Evolutionary conservation across 2,888 invertebrate genomes (phyloP).

Genomic region (Xestia ashworthii): DNA sequence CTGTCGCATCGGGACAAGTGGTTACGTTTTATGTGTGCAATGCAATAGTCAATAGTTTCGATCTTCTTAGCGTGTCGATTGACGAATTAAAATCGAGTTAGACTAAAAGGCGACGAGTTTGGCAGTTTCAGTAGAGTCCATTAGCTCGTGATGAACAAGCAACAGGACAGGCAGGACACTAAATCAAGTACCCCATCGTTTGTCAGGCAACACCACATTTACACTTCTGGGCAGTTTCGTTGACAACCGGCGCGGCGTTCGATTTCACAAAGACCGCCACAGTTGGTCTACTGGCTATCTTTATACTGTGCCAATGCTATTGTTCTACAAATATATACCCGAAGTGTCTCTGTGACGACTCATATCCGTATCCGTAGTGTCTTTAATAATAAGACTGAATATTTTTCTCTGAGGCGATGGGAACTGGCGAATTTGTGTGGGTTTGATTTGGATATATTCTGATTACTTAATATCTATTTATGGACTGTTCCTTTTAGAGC

Average conservation of each 20-base stretch:
- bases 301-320: slow-evolving; percentile 22
- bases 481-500: background rate
- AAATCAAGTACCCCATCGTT: background rate
- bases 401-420: slow-evolving; percentile 5
- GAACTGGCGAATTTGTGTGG: background rate
- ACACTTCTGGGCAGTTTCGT: background rate
- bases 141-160: too few relatives aligned
- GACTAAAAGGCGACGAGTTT: too few relatives aligned
- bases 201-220: background rate
- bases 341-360: slow-evolving; percentile 44
- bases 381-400: slow-evolving; percentile 33
- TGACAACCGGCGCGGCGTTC: too few relatives aligned
- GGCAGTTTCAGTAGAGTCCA: too few relatives aligned
- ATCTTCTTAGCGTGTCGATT: background rate
- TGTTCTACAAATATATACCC: slow-evolving; percentile 39
- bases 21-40: background rate
- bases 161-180: too few relatives aligned
- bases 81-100: too few relatives aligned
- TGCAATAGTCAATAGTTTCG: background rate
- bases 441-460: background rate
- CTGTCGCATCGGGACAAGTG: background rate
- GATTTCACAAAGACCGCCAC: background rate
- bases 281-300: background rate
- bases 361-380: slow-evolving; percentile 52
- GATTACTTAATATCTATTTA: slow-evolving; percentile 10